Evolutionary conservation across 1,140 invertebrate species (phyloP), one percentile per base, ranked within the genome.

Genomic region (Papilio polyxenes): DNA sequence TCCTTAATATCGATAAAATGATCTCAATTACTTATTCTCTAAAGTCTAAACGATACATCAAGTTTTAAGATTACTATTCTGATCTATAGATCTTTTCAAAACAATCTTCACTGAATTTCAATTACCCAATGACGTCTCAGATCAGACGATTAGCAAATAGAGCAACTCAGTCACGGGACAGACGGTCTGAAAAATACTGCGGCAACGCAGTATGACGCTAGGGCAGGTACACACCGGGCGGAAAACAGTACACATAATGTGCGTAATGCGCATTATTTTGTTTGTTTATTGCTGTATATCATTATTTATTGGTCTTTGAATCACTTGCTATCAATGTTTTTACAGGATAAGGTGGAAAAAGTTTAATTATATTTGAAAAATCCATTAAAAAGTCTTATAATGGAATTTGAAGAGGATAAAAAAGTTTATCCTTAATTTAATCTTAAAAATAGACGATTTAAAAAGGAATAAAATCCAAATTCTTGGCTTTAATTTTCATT

Each of bases 201-300:
- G 31, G 65, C 11, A 72, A 37, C 62, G 62, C 62, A 72, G 65
- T 72, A 15, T 72, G 65, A 72, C 65, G 31, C 65, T 72, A 37
- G 65, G 65, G 10, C 65, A 72, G 31, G 23, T 72, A 37, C 31
- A 72, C 65, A 72, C 65, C 13, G 10, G 65, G 65, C 11, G 11
- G 11, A 11, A 72, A 72, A 40, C 13, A 72, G 13, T 17, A 56
- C 17, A 17, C 53, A 17, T 31, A 31, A 2, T 17, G 13, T 72
- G 65, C 65, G 65, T 72, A 72, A 72, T 40, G 31, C 15, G 15
- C 37, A 65, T 65, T 65, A 20, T 65, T 65, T 20, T 31, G 7
- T 17, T 72, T 37, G 65, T 72, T 17, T 72, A 40, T 65, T 65
- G 62, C 37, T 31, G 6, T 69, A 23, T 72, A 23, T 72, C 13